phyloP scores from a whole-genome alignment of 2,888 invertebrate genomes.

The Brachycybe producta region DNA sequence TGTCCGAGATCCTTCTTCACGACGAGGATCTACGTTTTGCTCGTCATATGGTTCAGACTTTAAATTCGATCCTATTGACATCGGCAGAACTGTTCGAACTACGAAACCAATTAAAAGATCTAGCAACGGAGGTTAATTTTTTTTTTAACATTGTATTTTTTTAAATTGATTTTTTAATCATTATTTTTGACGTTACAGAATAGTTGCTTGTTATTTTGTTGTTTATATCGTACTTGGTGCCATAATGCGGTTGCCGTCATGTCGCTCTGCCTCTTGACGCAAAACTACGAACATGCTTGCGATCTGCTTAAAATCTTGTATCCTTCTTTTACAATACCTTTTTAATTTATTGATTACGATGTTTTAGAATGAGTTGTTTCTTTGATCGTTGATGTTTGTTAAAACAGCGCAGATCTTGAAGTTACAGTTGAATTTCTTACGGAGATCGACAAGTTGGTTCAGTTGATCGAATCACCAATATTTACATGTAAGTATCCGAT shows the following conservation, averaged over 20 bases:
- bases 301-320: slow-evolving; percentile 81
- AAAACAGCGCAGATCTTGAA: slow-evolving; percentile 74
- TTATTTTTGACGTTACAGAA: slow-evolving; percentile 44
- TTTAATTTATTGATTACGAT: slow-evolving; percentile 3
- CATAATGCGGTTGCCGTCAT: slow-evolving; percentile 93
- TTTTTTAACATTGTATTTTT: slow-evolving; percentile 12
- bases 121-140: slow-evolving; percentile 50
- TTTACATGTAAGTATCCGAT: slow-evolving; percentile 82
- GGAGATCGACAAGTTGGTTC: slow-evolving; percentile 94
- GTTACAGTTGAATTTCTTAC: slow-evolving; percentile 90
- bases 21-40: slow-evolving; percentile 73
- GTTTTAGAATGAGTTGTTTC: slow-evolving; percentile 15
- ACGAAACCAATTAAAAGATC: slow-evolving; percentile 62
- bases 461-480: slow-evolving; percentile 96
- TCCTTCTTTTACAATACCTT: too few relatives aligned
- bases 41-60: slow-evolving; percentile 77
- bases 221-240: slow-evolving; percentile 88
- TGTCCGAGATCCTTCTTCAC: slow-evolving; percentile 64
- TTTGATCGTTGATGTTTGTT: slow-evolving; percentile 13
- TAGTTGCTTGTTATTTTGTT: slow-evolving; percentile 64
- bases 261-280: slow-evolving; percentile 83
- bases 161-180: slow-evolving; percentile 16
- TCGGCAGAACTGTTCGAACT: slow-evolving; percentile 87
- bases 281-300: slow-evolving; percentile 87
- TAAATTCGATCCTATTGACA: slow-evolving; percentile 85